A percentile compares a stretch with the other conserved stretches of the same genome.
Conservation (phyloP, 2,888 invertebrate genomes). For the Augochlorella aurata region DNA sequence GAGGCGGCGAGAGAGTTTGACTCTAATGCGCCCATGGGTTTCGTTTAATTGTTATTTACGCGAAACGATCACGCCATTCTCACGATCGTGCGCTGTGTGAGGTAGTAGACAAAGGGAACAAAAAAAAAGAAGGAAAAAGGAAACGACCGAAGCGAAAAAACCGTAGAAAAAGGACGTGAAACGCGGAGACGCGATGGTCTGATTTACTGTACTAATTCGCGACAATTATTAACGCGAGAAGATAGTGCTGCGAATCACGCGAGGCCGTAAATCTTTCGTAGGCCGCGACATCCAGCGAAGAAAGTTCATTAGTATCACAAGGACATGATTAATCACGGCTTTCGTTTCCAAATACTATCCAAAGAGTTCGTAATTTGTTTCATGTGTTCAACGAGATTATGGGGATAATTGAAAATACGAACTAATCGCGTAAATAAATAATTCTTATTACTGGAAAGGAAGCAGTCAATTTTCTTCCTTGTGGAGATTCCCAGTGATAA, state of each 20-base stretch:
- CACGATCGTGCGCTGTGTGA: constrained; percentile 31
- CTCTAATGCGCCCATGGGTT: constrained; percentile 65
- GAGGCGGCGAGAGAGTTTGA: constrained; percentile 58
- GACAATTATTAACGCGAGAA: constrained; percentile 69
- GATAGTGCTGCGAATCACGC: constrained; percentile 66
- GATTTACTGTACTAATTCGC: constrained; percentile 73
- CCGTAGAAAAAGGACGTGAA: constrained; percentile 12
- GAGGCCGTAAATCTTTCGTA: constrained; percentile 49
- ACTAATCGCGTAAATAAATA: no score
- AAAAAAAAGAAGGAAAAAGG: not conserved
- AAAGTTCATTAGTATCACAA: not conserved
- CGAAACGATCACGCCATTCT: constrained; percentile 74
- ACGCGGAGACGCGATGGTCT: constrained; percentile 55
- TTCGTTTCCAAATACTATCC: not conserved
- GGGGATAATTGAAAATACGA: no score
- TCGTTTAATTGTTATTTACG: constrained; percentile 78
- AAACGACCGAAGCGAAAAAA: not conserved
- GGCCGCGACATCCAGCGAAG: constrained; percentile 2
- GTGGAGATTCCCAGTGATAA: no score
- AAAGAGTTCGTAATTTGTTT: not conserved
- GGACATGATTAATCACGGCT: constrained; percentile 1
- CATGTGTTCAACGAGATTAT: not conserved
- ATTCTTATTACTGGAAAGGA: no score
- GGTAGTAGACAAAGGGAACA: not conserved
- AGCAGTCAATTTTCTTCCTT: no score